phyloP scores from a whole-genome alignment of 2,113 vertebrate species.

The Gobiocypris rarus region DNA sequence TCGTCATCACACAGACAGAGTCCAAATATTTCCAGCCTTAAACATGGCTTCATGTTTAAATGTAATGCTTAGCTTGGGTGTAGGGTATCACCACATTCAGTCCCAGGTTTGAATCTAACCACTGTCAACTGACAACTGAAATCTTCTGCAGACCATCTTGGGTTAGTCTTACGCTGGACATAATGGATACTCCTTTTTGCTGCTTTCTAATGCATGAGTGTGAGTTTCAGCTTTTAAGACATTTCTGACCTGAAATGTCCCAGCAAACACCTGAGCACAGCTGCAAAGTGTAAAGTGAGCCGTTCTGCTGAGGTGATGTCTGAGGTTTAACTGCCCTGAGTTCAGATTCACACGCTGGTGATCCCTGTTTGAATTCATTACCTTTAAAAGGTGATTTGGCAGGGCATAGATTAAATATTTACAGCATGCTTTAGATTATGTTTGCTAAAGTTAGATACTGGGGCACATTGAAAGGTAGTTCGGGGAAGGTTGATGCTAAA shows the following conservation, averaged over 20 bases:
- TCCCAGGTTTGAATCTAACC: conserved; percentile 2
- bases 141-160: conserved; percentile 6
- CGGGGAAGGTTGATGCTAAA: neutral
- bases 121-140: neutral
- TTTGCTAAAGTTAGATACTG: neutral
- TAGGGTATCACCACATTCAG: neutral
- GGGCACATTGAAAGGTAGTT: neutral
- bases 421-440: neutral
- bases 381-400: conserved; percentile 15
- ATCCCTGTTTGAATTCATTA: conserved; percentile 19
- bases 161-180: conserved; percentile 38
- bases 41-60: neutral
- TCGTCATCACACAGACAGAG: neutral
- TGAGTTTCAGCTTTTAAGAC: conserved; percentile 42
- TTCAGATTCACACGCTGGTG: neutral
- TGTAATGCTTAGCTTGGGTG: neutral
- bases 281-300: conserved; percentile 9
- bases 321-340: conserved; percentile 17
- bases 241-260: conserved; percentile 16
- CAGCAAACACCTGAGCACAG: conserved; percentile 16
- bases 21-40: neutral
- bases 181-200: conserved; percentile 40
- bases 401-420: neutral
- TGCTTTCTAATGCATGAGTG: conserved; percentile 40
- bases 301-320: conserved; percentile 1